Base-by-base conservation (phyloP, 2,797 vertebrate species). In the Emydoidea blandingii region DNA sequence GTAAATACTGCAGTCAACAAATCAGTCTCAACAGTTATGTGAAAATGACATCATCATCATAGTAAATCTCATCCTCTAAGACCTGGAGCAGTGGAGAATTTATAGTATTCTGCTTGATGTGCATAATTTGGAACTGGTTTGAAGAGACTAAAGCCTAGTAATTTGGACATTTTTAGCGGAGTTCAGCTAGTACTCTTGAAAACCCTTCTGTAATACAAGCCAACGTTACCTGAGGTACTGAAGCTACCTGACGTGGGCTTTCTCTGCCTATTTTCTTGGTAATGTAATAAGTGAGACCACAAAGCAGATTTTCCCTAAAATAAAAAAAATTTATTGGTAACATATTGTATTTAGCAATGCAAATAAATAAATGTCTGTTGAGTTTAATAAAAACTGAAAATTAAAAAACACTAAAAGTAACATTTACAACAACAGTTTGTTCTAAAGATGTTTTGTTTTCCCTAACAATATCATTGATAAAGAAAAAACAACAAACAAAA, bases 261-360 rank as follows among this genome's bases (percentile, higher is more conserved):
- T 98, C 99, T 99, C 98, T 99, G 99, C 92, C 99, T 99, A 93
- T 99, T 99, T 97, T 99, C 99, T 96, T 99, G 98, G 95, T 99
- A 99, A 97, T 99, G 99, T 94, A 99, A 98, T 89, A 99, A 97
- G 96, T 99, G 99, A 47, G 99, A 99, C 99, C 99, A 99, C 96
- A 99, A 98, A 65, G 99, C 99, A 87, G 99, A 99, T 96, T 99
- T 99, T 37, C 99, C 99, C 99, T 99, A 95, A 92, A 97, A 98
- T 87, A 14, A 89, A 88, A 83, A 47, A 88, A 34, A 74, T 65
- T 53, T 9, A 23, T 82, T 92, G 65, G 25, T 68, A 80, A 50
- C 16, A 47, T 50, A 41, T 49, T 80, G 12, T 29, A 50, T 56
- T 85, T 59, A 47, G 15, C 54, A 62, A 56, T 50, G 41, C 37